Conservation (phyloP, 1,140 invertebrate species). For the Ylistrum balloti region DNA sequence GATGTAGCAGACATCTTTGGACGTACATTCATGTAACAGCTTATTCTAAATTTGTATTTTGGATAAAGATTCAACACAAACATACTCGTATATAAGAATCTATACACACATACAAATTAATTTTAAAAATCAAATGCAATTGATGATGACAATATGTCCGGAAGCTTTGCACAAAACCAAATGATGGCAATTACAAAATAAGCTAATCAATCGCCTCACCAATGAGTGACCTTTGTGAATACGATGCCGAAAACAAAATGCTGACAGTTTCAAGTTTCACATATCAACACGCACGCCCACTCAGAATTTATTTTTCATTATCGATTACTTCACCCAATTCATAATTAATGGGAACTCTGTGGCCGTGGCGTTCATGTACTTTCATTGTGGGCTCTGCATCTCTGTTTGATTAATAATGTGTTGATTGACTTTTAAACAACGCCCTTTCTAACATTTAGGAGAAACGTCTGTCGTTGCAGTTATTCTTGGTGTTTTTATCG, state of each 20-base stretch:
- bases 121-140: too few relatives aligned
- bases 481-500: neutral
- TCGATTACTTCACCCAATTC: neutral
- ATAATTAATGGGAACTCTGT: neutral
- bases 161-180: too few relatives aligned
- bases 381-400: neutral
- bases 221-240: too few relatives aligned
- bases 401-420: neutral
- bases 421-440: neutral
- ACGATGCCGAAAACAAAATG: neutral
- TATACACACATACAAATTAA: too few relatives aligned
- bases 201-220: too few relatives aligned
- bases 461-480: neutral
- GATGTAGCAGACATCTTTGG: too few relatives aligned
- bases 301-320: neutral
- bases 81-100: too few relatives aligned
- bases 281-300: slow-evolving; percentile 32
- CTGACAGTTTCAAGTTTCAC: neutral
- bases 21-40: too few relatives aligned
- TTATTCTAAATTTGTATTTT: too few relatives aligned
- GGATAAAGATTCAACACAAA: too few relatives aligned
- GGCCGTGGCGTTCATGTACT: neutral
- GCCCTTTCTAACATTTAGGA: neutral
- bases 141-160: too few relatives aligned
- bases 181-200: too few relatives aligned